Percentiles rank a stretch among this genome's conserved stretches.
phyloP scores from a whole-genome alignment of 1,140 invertebrate species.

The Centruroides sculpturatus region DNA sequence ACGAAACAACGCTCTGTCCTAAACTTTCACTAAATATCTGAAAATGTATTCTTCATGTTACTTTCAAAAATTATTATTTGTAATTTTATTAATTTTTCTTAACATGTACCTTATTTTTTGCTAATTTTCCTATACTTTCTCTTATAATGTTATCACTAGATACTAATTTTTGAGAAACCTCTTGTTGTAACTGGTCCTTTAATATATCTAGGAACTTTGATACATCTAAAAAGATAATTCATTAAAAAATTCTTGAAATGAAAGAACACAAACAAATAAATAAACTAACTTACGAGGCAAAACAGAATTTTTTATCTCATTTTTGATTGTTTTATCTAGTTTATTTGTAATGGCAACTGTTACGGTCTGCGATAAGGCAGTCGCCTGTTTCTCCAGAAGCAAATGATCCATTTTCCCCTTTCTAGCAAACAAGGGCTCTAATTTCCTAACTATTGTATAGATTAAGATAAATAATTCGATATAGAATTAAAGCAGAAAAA shows the following conservation, averaged over 20 bases:
- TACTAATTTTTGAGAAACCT: conserved; percentile 50
- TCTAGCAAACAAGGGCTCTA: conserved; percentile 18
- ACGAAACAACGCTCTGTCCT: conserved; percentile 45
- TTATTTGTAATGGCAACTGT: conserved; percentile 22
- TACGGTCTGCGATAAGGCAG: conserved; percentile 24
- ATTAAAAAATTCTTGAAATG: neutral
- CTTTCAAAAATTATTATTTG: neutral
- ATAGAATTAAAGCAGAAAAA: neutral
- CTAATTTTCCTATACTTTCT: conserved; percentile 59
- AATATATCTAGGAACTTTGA: conserved; percentile 43
- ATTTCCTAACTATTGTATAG: conserved; percentile 6
- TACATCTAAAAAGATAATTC: conserved; percentile 23
- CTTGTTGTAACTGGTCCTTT: conserved; percentile 47
- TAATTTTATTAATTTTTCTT: neutral
- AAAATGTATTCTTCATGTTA: neutral
- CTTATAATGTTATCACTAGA: conserved; percentile 54
- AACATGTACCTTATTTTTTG: conserved; percentile 50
- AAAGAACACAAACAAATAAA: neutral
- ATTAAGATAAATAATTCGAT: neutral
- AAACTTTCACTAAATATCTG: conserved; percentile 58
- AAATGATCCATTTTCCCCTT: conserved; percentile 13
- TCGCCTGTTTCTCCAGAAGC: conserved; percentile 17
- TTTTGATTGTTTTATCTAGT: conserved; percentile 24
- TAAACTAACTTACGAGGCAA: conserved; percentile 22
- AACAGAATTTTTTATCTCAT: conserved; percentile 22